Base-by-base conservation (phyloP, 2,797 vertebrate genomes). In the Uromys caudimaculatus region DNA sequence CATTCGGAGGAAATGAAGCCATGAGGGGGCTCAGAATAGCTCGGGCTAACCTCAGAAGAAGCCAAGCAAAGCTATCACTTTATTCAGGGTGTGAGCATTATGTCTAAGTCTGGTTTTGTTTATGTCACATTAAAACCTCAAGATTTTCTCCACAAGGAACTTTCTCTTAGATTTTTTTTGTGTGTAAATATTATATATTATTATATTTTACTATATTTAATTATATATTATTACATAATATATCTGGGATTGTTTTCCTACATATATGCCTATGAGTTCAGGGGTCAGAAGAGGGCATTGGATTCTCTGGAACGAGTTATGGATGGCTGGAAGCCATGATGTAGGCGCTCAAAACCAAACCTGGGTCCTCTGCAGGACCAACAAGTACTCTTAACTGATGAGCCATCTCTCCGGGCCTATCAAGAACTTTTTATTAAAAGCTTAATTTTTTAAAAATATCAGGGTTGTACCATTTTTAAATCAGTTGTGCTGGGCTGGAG, bases 391-490 rank as follows among this genome's bases (percentile, higher is more conserved):
- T n/a, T 52, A n/a, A n/a, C 3, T 50, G 32, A 69, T 17, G 32
- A 21, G 21, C 83, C 62, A 52, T 50, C 83, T 50, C 32, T 23
- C 62, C 83, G n/a, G 44, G 44, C 44, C 32, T 27, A 52, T 23
- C 44, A 94, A 94, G 76, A 90, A 85, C 21, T 54, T 93, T 94
- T 64, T 81, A 32, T 92, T 41, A 81, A 67, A 89, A 76, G 23
- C 41, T 92, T 82, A 47, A 69, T 83, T 83, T 82, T 67, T 35
- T 58, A 69, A 69, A 91, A 73, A 71, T 78, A 77, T 83, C 58
- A 91, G 47, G 75, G 67, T 54, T 69, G 77, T 79, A n/a, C 10
- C 44, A 73, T 79, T 93, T 93, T 95, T 27, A 81, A 83, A 91
- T 92, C 50, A 38, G 23, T 64, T 77, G 35, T 44, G 47, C 67